Conservation (phyloP, 2,888 invertebrate genomes). For the Anoplius nigerrimus region DNA sequence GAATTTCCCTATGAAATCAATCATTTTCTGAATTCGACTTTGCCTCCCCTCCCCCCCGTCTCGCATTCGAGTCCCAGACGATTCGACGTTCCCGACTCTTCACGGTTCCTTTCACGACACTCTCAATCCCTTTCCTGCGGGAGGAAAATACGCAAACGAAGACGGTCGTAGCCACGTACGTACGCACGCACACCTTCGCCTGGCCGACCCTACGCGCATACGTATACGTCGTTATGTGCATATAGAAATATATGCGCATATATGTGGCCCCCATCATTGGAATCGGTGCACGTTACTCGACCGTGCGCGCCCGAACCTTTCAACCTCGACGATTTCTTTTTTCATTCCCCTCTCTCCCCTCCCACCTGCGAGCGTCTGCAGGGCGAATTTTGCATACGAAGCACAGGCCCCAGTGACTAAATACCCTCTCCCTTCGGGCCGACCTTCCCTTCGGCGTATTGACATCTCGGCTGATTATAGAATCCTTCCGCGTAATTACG, state of each 20-base stretch:
- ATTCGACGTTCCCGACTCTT: slow-evolving; percentile 37
- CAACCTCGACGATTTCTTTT: neutral
- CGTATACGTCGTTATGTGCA: neutral
- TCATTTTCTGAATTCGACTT: slow-evolving; percentile 44
- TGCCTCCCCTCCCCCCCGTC: slow-evolving; percentile 43
- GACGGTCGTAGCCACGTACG: slow-evolving; percentile 47
- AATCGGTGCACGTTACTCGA: too few species aligned
- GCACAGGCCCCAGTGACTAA: too few species aligned
- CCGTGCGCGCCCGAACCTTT: neutral
- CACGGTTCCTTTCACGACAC: slow-evolving; percentile 49
- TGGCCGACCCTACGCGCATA: slow-evolving; percentile 13
- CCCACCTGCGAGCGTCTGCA: neutral
- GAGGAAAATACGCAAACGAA: slow-evolving; percentile 53
- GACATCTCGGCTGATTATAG: too few species aligned
- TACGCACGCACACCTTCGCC: slow-evolving; percentile 39
- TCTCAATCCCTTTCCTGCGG: slow-evolving; percentile 40
- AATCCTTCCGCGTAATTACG: too few species aligned
- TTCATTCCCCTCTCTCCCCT: neutral
- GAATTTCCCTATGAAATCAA: slow-evolving; percentile 45
- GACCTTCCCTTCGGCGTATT: too few species aligned
- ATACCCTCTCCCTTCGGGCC: too few species aligned
- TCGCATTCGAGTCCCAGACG: slow-evolving; percentile 41
- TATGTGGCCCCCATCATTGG: neutral
- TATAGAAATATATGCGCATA: neutral
- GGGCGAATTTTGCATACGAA: too few species aligned